These are phyloP conservation scores for Hymenopus coronatus DNA, from an alignment of 2,888 invertebrate species.

Conservation along the genomic window DNA sequence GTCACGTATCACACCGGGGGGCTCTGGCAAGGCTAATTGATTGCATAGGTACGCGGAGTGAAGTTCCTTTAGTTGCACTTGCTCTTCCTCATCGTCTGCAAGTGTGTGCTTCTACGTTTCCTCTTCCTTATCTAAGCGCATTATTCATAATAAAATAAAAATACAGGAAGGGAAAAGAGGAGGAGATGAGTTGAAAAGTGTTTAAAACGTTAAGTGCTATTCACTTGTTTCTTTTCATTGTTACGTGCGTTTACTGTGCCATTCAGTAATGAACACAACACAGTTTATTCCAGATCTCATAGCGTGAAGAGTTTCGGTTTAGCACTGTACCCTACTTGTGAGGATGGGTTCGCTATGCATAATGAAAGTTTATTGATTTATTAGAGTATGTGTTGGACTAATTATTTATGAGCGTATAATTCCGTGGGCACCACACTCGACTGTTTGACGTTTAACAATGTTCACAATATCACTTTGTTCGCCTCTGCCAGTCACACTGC, in stretches of 20 bases:
- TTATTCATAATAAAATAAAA: neutral
- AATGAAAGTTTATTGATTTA: neutral
- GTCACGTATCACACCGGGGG: neutral
- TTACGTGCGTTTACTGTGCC: neutral
- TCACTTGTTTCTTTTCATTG: neutral
- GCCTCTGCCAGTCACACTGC: neutral
- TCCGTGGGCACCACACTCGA: neutral
- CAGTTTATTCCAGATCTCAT: neutral
- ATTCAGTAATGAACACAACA: neutral
- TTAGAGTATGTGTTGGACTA: neutral
- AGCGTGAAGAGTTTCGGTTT: neutral
- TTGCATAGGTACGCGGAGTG: neutral
- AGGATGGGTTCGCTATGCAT: neutral
- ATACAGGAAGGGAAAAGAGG: neutral
- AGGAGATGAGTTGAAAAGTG: neutral
- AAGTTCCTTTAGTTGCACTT: neutral
- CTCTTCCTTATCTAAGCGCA: neutral
- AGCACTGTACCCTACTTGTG: neutral
- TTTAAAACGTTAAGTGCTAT: neutral
- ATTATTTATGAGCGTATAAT: neutral
- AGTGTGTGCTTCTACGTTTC: neutral
- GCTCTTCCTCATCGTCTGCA: neutral
- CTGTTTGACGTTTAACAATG: neutral
- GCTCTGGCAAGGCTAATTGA: neutral
- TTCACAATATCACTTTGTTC: constrained; percentile 4